These are phyloP conservation scores for Campylomormyrus numenius DNA, from an alignment of 2,113 vertebrate species.

Conservation along the genomic window DNA sequence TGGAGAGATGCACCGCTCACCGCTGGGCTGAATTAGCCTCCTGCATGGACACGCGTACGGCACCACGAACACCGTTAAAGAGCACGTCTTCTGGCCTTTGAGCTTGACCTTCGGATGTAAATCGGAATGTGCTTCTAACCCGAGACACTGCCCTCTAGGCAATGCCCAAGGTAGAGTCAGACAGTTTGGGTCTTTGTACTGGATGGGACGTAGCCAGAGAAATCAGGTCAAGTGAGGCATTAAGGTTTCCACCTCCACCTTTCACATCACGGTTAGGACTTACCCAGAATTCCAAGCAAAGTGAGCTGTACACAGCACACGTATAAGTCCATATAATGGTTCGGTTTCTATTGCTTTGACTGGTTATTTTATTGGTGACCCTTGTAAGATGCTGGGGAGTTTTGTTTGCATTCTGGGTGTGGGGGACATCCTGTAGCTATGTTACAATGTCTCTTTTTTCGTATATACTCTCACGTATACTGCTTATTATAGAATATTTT, in stretches of 20 bases:
- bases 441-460: not conserved
- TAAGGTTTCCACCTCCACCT: not conserved
- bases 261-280: not conserved
- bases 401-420: not conserved
- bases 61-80: not conserved
- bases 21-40: not conserved
- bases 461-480: no score
- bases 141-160: not conserved
- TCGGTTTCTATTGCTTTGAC: not conserved
- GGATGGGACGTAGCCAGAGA: not conserved
- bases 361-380: not conserved
- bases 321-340: not conserved
- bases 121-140: not conserved
- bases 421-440: not conserved
- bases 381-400: not conserved
- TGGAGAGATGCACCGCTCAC: not conserved
- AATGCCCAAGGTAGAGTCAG: not conserved
- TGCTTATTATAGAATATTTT: not conserved
- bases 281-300: not conserved
- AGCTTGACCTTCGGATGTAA: not conserved
- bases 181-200: not conserved
- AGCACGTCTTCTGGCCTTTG: not conserved
- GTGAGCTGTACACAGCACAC: not conserved
- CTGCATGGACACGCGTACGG: not conserved
- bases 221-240: not conserved